Base-by-base conservation (phyloP, 2,888 invertebrate species). In the Trachelus stipa region DNA sequence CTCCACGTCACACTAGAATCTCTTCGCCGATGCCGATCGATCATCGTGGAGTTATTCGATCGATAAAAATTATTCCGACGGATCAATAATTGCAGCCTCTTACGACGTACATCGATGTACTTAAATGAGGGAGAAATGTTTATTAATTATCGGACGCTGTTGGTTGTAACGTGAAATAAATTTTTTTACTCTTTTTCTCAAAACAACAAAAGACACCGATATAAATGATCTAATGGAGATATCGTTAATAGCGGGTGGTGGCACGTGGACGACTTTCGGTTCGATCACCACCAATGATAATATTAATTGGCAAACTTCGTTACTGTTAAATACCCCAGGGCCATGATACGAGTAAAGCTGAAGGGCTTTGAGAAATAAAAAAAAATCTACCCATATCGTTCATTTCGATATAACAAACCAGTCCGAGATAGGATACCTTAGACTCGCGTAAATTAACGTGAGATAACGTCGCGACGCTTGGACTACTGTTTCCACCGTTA, bases 221-320 rank as follows among this genome's bases (percentile, higher is more conserved):
- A 56, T 23, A 23, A 23, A 9, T 56, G 23, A 56, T 56, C 56
- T 23, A 56, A 56, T 56, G 56, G 56, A 56, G 23, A 23, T 56
- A 56, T 56, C 56, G 23, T 23, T 56, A 23, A 56, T 56, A 56
- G 56, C 56, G 56, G 56, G 37, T 75, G 40, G 75, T 56, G 77
- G 68, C 73, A 73, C 77, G 34, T 77, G 77, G 40, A 56, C 31
- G 23, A 74, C 73, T 77, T 73, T 76, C 76, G n/a, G 73, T 77
- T 73, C 35, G 56, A 77, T 68, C 34, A 56, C 9, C 37, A 23
- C 56, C 4, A 68, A 35, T 15, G 77, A 77, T 77, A 77, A 68
- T 30, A 77, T 75, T 75, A 75, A 75, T 77, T 77, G 73, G 74
- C 77, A 74, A n/a, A 77, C 74, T 56, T 77, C 68, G 34, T 77